These are phyloP conservation scores for Neotoma lepida DNA, from an alignment of 2,113 vertebrate genomes.

Conservation along the genomic window DNA sequence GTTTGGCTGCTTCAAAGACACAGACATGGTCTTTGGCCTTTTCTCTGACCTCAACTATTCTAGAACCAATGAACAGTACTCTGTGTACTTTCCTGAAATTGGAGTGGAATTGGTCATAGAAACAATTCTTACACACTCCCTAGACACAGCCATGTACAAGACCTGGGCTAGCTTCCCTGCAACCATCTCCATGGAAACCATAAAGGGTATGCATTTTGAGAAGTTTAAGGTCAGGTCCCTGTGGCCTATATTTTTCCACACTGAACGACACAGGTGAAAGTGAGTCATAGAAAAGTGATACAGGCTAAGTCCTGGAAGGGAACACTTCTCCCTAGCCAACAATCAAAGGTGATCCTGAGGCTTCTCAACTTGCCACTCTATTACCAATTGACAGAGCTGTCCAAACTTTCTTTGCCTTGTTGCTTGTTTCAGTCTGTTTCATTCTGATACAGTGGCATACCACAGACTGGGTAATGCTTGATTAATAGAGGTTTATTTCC, in stretches of 20 bases:
- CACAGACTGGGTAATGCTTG: background rate
- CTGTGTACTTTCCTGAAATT: background rate
- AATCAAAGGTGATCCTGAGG: conserved; percentile 51
- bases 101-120: conserved; percentile 36
- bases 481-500: background rate
- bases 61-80: conserved; percentile 25
- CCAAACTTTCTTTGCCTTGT: conserved; percentile 22
- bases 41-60: conserved; percentile 35
- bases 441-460: background rate
- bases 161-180: conserved; percentile 57
- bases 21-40: conserved; percentile 44
- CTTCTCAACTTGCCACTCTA: conserved; percentile 50
- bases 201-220: conserved; percentile 62
- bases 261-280: no score
- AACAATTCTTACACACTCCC: conserved; percentile 60
- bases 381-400: conserved; percentile 19
- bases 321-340: conserved; percentile 33
- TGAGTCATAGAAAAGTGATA: no score
- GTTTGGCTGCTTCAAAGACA: conserved; percentile 47
- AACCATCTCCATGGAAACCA: conserved; percentile 76
- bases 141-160: conserved; percentile 56
- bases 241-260: conserved; percentile 48
- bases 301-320: conserved; percentile 31
- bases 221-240: conserved; percentile 63
- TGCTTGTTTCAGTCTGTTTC: background rate